Conservation (phyloP, 2,888 invertebrate genomes). For the Diaperis boleti region DNA sequence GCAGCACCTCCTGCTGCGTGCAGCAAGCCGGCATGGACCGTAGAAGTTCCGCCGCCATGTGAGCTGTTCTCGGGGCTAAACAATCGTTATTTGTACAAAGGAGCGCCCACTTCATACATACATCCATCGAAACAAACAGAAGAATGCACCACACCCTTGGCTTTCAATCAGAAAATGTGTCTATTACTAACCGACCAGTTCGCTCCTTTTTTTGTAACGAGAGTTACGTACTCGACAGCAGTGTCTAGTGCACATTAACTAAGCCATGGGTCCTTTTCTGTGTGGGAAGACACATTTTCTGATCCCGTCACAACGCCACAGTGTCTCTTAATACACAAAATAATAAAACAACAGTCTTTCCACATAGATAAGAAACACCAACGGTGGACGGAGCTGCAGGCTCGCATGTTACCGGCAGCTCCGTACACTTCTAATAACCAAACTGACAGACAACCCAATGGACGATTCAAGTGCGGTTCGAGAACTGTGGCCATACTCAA, state of each 20-base stretch:
- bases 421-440: conserved; percentile 37
- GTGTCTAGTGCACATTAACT: conserved; percentile 73
- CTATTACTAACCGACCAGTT: conserved; percentile 61
- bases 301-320: conserved; percentile 64
- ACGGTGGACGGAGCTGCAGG: conserved; percentile 53
- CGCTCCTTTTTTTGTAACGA: conserved; percentile 22
- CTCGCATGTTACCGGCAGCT: conserved; percentile 12
- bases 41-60: conserved; percentile 62
- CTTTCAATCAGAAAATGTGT: conserved; percentile 78
- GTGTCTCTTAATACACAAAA: conserved; percentile 65
- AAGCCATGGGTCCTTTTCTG: conserved; percentile 72
- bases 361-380: conserved; percentile 80
- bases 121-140: conserved; percentile 46
- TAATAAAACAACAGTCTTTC: conserved; percentile 77
- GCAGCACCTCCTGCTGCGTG: conserved; percentile 70
- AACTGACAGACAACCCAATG: conserved; percentile 35
- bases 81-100: conserved; percentile 49
- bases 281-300: conserved; percentile 90
- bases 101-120: conserved; percentile 42
- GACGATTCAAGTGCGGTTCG: conserved; percentile 9
- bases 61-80: conserved; percentile 67
- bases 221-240: conserved; percentile 60
- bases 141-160: conserved; percentile 50
- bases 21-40: conserved; percentile 64
- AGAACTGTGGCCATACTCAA: conserved; percentile 37